phyloP scores from a whole-genome alignment of 2,113 vertebrate species.

The Serilophus lunatus region DNA sequence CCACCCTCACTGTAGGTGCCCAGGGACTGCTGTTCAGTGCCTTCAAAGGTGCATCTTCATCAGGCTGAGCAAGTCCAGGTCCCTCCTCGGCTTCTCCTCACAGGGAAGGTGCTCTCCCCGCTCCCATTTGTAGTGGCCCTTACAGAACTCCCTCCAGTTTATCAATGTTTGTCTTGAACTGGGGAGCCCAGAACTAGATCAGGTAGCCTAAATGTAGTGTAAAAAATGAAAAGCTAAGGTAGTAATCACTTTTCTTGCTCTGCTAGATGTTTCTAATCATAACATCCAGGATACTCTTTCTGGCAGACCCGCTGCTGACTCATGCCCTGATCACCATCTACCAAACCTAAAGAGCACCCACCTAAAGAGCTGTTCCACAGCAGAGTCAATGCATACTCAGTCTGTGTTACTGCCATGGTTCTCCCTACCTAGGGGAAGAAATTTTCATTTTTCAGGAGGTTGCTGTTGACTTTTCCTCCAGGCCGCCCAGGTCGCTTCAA shows the following conservation, averaged over 20 bases:
- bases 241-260: background rate
- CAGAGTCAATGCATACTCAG: background rate
- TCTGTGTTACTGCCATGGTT: background rate
- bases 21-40: accelerated
- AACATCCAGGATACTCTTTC: background rate
- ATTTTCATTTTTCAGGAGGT: background rate
- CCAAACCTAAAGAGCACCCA: background rate
- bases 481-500: background rate
- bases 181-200: background rate
- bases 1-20: background rate
- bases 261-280: background rate
- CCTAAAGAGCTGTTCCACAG: background rate
- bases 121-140: background rate
- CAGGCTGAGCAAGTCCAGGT: background rate
- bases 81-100: background rate
- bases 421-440: background rate
- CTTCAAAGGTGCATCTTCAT: background rate
- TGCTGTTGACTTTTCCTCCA: background rate
- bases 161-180: background rate
- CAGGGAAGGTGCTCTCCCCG: background rate
- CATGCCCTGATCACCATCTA: background rate
- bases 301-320: background rate
- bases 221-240: background rate
- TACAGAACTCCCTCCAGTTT: background rate
- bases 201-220: background rate